Evolutionary conservation across 2,797 vertebrate genomes (phyloP).

Genomic region (Orestias chungarensis): DNA sequence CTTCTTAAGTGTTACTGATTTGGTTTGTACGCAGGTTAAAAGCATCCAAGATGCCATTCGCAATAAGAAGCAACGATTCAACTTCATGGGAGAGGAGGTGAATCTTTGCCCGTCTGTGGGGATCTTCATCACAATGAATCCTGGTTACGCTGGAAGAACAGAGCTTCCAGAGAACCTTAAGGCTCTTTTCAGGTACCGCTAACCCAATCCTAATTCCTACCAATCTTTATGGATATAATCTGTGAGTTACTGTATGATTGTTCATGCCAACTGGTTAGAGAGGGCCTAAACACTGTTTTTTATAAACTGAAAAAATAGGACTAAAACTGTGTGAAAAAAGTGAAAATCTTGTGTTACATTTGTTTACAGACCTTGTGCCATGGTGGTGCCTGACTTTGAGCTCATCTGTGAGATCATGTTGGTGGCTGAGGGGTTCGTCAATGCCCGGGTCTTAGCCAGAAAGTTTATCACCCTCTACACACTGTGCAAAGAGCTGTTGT

Average conservation of each 20-base stretch:
- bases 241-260: neutral
- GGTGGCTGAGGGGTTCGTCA: conserved; percentile 93
- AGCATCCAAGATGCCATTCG: conserved; percentile 95
- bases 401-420: conserved; percentile 98
- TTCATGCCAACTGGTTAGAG: neutral
- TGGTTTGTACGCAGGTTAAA: conserved; percentile 84
- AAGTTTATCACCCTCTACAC: conserved; percentile 96
- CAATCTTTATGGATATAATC: neutral
- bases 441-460: conserved; percentile 86
- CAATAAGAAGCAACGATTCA: conserved; percentile 90
- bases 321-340: neutral
- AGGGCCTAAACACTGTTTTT: neutral
- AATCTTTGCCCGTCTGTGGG: conserved; percentile 89
- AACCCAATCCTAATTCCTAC: neutral
- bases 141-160: conserved; percentile 93
- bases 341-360: neutral
- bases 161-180: conserved; percentile 98
- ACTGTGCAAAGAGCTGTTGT: conserved; percentile 93
- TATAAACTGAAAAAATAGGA: neutral
- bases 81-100: conserved; percentile 94
- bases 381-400: conserved; percentile 98
- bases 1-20: too few species aligned
- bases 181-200: conserved; percentile 86
- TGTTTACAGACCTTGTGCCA: conserved; percentile 89
- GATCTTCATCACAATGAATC: conserved; percentile 99